These are phyloP conservation scores for Melieria crassipennis DNA, from an alignment of 2,888 invertebrate species.

Conservation along the genomic window DNA sequence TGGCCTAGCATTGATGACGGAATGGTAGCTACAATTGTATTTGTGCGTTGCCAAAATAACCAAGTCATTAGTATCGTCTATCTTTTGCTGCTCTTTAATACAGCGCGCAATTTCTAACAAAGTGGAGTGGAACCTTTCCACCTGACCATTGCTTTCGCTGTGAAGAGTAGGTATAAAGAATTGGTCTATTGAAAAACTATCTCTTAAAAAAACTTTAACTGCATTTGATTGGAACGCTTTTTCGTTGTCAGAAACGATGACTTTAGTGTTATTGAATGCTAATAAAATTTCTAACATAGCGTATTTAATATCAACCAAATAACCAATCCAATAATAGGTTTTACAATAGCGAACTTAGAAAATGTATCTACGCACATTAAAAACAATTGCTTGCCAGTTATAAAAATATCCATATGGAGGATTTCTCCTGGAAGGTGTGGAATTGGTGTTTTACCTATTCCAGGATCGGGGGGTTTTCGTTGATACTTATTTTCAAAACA, in stretches of 20 bases:
- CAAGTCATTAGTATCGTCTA: constrained; percentile 34
- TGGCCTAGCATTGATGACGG: constrained; percentile 30
- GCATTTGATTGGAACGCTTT: constrained; percentile 28
- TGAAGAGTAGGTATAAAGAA: constrained; percentile 13
- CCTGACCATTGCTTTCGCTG: constrained; percentile 37
- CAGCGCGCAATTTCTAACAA: constrained; percentile 34
- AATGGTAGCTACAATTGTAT: constrained; percentile 36
- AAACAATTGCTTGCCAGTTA: constrained; percentile 26
- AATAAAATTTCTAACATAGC: constrained; percentile 19
- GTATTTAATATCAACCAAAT: constrained; percentile 31
- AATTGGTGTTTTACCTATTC: constrained; percentile 31
- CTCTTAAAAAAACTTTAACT: constrained; percentile 30
- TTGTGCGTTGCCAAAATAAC: constrained; percentile 35
- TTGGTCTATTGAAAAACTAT: constrained; percentile 27
- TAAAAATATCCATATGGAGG: constrained; percentile 25
- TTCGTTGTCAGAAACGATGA: constrained; percentile 18
- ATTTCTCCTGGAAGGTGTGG: constrained; percentile 32
- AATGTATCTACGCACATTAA: constrained; percentile 32
- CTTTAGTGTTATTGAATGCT: constrained; percentile 28
- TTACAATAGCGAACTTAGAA: constrained; percentile 25
- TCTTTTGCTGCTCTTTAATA: constrained; percentile 37
- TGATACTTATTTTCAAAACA: constrained; percentile 27
- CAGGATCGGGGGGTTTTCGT: constrained; percentile 28
- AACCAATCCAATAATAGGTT: constrained; percentile 27
- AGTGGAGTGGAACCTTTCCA: constrained; percentile 35